phyloP scores from a whole-genome alignment of 2,888 invertebrate genomes.

The Acleris emargana region DNA sequence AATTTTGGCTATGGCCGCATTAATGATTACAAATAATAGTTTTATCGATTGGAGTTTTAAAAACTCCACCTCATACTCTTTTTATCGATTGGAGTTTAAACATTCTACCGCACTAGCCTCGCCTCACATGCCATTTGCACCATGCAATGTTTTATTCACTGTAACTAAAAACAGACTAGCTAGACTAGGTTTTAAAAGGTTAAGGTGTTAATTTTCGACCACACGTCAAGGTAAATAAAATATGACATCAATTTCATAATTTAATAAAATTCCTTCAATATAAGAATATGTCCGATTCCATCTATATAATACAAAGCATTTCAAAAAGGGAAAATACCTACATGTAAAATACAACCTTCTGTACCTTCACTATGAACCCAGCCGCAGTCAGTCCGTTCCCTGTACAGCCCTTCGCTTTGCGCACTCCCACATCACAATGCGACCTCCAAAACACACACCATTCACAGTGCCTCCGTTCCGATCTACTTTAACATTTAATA shows the following conservation, averaged over 20 bases:
- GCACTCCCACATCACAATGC: slow-evolving; percentile 46
- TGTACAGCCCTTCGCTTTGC: slow-evolving; percentile 32
- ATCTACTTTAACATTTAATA: slow-evolving; percentile 29
- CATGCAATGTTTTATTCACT: too few relatives aligned
- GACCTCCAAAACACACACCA: slow-evolving; percentile 47
- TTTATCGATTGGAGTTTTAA: too few relatives aligned
- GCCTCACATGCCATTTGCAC: too few relatives aligned
- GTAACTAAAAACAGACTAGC: too few relatives aligned
- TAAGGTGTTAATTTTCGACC: too few relatives aligned
- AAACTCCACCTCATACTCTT: too few relatives aligned
- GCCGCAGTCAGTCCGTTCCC: slow-evolving; percentile 40
- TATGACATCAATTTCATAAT: slow-evolving; percentile 61
- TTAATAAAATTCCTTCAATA: slow-evolving; percentile 82
- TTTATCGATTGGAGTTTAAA: too few relatives aligned
- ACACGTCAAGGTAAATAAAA: slow-evolving; percentile 51
- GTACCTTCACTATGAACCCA: slow-evolving; percentile 56
- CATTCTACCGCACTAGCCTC: too few relatives aligned
- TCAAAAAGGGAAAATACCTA: slow-evolving; percentile 80
- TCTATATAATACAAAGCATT: slow-evolving; percentile 81
- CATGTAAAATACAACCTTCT: slow-evolving; percentile 77
- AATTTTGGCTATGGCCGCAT: too few relatives aligned
- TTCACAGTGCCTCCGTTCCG: slow-evolving; percentile 31
- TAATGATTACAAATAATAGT: too few relatives aligned
- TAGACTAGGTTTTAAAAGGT: too few relatives aligned
- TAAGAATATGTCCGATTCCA: slow-evolving; percentile 84